Evolutionary conservation across 2,797 vertebrate genomes (phyloP).

Genomic region (Tolypeutes matacus): DNA sequence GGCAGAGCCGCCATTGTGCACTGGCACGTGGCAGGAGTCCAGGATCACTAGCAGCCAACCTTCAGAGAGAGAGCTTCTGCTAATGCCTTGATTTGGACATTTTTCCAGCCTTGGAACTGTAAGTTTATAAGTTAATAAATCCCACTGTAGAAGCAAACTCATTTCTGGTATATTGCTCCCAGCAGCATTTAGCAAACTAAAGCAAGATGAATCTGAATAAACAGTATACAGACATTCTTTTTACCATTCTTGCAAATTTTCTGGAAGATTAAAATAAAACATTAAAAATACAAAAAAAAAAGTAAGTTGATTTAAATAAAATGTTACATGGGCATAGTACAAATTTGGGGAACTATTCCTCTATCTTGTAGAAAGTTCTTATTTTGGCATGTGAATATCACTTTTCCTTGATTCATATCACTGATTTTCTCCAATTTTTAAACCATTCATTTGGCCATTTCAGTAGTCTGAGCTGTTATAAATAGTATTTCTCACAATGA

Average conservation of each 20-base stretch:
- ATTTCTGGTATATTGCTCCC: too few relatives aligned
- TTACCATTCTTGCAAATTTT: not conserved
- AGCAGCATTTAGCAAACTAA: too few relatives aligned
- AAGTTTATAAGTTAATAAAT: too few relatives aligned
- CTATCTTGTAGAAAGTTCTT: not conserved
- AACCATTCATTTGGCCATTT: not conserved
- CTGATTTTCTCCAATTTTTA: not conserved
- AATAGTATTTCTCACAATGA: not conserved
- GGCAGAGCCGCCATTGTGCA: too few relatives aligned
- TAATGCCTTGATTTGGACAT: too few relatives aligned
- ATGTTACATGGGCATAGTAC: not conserved
- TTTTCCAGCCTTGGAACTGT: too few relatives aligned
- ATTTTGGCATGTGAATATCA: not conserved
- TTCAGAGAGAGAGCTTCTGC: too few relatives aligned
- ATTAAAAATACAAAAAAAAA: constrained; percentile 1
- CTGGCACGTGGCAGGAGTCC: too few relatives aligned
- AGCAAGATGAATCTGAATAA: not conserved
- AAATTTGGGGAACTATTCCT: not conserved
- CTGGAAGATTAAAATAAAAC: not conserved
- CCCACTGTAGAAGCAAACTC: too few relatives aligned
- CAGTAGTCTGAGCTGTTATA: not conserved
- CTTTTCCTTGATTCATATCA: not conserved
- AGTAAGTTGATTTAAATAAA: not conserved
- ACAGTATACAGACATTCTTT: not conserved
- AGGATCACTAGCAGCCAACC: too few relatives aligned